A percentile compares a stretch with the other conserved stretches of the same genome.
phyloP scores from a whole-genome alignment of 2,888 invertebrate genomes.

The Standfussiana lucernea region DNA sequence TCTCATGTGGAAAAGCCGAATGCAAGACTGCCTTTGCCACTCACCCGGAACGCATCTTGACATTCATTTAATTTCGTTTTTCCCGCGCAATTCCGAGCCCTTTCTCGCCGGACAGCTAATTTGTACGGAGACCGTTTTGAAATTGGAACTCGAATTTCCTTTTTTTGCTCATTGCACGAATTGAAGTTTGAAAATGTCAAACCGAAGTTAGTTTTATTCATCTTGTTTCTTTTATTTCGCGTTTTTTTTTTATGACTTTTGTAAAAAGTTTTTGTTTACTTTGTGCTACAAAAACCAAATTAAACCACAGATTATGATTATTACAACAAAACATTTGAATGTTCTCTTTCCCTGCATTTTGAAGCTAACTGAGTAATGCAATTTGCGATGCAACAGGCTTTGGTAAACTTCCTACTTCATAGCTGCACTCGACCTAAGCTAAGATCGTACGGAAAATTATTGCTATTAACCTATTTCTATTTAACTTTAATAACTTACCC shows the following conservation, averaged over 20 bases:
- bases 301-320: background rate
- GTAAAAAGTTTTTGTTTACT: too few species aligned
- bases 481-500: constrained; percentile 1
- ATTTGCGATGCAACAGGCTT: constrained; percentile 50
- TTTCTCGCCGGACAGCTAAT: constrained; percentile 29
- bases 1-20: constrained; percentile 37
- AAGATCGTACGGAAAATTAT: constrained; percentile 49
- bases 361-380: constrained; percentile 40
- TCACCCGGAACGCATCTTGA: constrained; percentile 56
- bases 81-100: constrained; percentile 26
- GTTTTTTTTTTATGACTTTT: background rate
- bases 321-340: background rate
- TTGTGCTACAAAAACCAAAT: background rate
- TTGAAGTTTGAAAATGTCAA: constrained; percentile 9
- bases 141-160: constrained; percentile 34
- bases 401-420: constrained; percentile 45
- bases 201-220: background rate
- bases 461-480: constrained; percentile 47
- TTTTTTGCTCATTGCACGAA: background rate
- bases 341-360: constrained; percentile 7
- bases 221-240: background rate
- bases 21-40: constrained; percentile 34
- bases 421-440: constrained; percentile 48
- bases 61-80: constrained; percentile 55
- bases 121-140: constrained; percentile 24